Evolutionary conservation across 2,113 vertebrate species (phyloP), one percentile per base, ranked within the genome.

Genomic region (Euleptes europaea): DNA sequence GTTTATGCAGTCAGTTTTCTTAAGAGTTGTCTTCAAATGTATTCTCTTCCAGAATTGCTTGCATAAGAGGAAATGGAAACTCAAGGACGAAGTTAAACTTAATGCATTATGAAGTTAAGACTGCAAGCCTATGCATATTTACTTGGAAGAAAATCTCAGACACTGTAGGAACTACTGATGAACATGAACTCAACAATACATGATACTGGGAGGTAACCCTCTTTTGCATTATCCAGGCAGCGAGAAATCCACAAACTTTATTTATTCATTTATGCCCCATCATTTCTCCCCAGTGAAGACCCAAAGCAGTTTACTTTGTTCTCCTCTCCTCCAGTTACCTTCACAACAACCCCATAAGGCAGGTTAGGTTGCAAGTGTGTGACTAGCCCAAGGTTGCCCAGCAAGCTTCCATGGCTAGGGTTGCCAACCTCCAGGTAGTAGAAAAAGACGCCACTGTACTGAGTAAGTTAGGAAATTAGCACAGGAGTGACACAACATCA

Each of bases 21-120:
- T 11, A 82, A 33, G 19, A 84, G 14, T 14, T 75, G 15, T 81
- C 85, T 75, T 90, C 51, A 33, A 38, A 79, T 65, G 83, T 86
- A 28, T 49, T 51, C 10, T 63, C 66, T 60, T 60, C 23, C 69
- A 44, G 83, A 92, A 92, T 60, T 1, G 83, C 63, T 76, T 8
- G 13, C 5, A 76, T 75, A 54, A 77, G 66, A 23, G 47, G 72
- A 33, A 87, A 69, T 47, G 70, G 63, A 84, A 73, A 72, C 51
- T 73, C 69, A 49, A 71, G 14, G 44, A 23, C 79, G 84, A 33
- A 86, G 5, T 0, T 1, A 83, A 15, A 83, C 38, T 65, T 74
- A 80, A 79, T 0, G 83, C 5, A 84, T 2, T 0, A 7, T 44
- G 51, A 12, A n/a, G 73, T 76, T 88, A 79, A 42, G 42, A 12